Percentiles rank a stretch among this genome's conserved stretches.
These are phyloP conservation scores for Xestia c-nigrum DNA, from an alignment of 2,888 invertebrate species.

Conservation along the genomic window DNA sequence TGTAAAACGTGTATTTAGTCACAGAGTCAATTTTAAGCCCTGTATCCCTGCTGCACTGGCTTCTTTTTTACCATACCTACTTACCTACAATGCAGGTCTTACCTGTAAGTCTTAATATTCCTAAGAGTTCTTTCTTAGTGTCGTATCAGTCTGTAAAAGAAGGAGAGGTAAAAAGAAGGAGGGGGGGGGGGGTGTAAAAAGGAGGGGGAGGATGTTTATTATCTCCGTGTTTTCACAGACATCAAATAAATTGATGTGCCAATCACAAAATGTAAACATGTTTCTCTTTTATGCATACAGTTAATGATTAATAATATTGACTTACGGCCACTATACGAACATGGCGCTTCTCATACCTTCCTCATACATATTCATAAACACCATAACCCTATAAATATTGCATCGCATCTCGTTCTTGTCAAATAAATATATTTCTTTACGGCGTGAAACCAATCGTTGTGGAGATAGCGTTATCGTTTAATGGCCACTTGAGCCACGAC, in stretches of 20 bases:
- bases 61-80: neutral
- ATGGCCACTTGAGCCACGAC: constrained; percentile 82
- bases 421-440: constrained; percentile 75
- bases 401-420: constrained; percentile 57
- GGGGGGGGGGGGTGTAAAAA: no score
- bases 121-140: neutral
- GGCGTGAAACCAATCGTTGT: constrained; percentile 84
- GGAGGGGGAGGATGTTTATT: neutral
- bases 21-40: neutral
- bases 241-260: constrained; percentile 7
- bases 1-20: neutral
- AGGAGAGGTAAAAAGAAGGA: no score
- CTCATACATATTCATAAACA: constrained; percentile 61
- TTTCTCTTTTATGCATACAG: constrained; percentile 15
- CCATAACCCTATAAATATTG: constrained; percentile 55
- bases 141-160: neutral
- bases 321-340: constrained; percentile 16
- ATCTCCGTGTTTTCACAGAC: neutral
- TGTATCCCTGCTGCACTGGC: neutral
- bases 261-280: constrained; percentile 21
- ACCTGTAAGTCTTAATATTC: neutral
- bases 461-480: constrained; percentile 85
- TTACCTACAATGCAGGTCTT: neutral
- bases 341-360: constrained; percentile 40
- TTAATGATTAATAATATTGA: constrained; percentile 46